Base-by-base conservation (phyloP, 2,888 invertebrate genomes). In the Caenorhabditis drosophilae region DNA sequence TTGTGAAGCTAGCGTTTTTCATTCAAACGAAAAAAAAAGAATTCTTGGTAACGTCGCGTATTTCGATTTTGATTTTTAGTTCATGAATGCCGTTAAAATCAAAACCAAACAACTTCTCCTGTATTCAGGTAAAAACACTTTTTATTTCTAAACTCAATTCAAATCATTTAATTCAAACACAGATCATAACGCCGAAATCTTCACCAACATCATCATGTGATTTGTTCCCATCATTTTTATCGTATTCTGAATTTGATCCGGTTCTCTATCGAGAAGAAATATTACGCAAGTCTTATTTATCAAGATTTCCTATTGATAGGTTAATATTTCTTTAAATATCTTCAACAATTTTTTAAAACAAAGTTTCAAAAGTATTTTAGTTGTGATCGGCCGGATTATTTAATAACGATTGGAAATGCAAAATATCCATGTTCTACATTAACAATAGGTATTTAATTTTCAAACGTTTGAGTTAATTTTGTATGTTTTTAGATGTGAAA, bases 201-300 rank as follows among this genome's bases (percentile, higher is more conserved):
- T 66, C 66, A 25, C 56, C 59, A 15, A 52, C 56, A 20, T 49
- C 52, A 12, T 56, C 59, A 4, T 48, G 31, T 56, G 49, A 49
- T 2, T 45, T 42, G n/a, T 49, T 41, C 15, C 59, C 59, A 11
- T 23, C 59, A 12, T 59, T 52, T 27, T 51, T 67, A 4, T 67
- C 67, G n/a, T 53, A 60, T 2, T 60, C 56, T 34, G 67, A 67
- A 50, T 67, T 67, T 36, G 67, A 67, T 60, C 67, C 67, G 26
- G 67, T 57, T 35, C 20, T 67, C 15, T 67, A 67, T 41, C 46
- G 60, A 36, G 67, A 67, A 46, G 67, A 67, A 54, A 26, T 67
- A 22, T 53, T 67, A 46, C 40, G 67, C 6, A 60, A 61, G 16
- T 56, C 56, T 40, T 67, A 67, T 36, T 42, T 67, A 3, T 40